Conservation (phyloP, 2,888 invertebrate genomes). For the Lacanobia oleracea region DNA sequence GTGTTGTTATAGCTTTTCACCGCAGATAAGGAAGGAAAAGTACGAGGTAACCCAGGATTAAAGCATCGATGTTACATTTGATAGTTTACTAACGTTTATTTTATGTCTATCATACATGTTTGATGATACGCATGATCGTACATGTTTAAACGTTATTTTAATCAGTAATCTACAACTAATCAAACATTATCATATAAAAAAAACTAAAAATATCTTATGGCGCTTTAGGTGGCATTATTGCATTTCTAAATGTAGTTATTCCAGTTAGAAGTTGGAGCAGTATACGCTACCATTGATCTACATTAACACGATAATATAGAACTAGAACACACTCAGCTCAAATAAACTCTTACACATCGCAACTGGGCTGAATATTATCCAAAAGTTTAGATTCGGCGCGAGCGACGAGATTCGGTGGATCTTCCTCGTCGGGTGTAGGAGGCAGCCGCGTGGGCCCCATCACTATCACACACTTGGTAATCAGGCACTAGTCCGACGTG, state of each 20-base stretch:
- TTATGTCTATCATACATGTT: background rate
- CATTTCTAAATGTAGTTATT: slow-evolving; percentile 22
- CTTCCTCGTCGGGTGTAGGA: slow-evolving; percentile 85
- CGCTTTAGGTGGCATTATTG: slow-evolving; percentile 3
- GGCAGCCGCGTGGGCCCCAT: slow-evolving; percentile 88
- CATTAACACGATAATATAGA: slow-evolving; percentile 44
- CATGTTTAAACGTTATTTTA: background rate
- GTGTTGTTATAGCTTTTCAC: background rate
- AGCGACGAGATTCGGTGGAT: slow-evolving; percentile 72
- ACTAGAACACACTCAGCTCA: slow-evolving; percentile 48
- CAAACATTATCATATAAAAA: background rate
- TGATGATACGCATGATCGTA: background rate
- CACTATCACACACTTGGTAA: slow-evolving; percentile 71
- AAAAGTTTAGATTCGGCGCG: slow-evolving; percentile 75
- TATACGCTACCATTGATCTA: slow-evolving; percentile 20
- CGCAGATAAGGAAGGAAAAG: slow-evolving; percentile 26
- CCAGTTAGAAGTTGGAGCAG: slow-evolving; percentile 19
- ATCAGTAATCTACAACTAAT: background rate
- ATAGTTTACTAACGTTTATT: background rate
- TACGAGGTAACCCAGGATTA: background rate
- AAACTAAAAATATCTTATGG: background rate
- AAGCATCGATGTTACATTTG: slow-evolving; percentile 22
- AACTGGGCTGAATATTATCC: slow-evolving; percentile 72
- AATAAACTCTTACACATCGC: slow-evolving; percentile 77
- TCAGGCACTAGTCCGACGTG: slow-evolving; percentile 81